These are phyloP conservation scores for Coregonus suidteri DNA, from an alignment of 2,797 vertebrate species.

Conservation along the genomic window DNA sequence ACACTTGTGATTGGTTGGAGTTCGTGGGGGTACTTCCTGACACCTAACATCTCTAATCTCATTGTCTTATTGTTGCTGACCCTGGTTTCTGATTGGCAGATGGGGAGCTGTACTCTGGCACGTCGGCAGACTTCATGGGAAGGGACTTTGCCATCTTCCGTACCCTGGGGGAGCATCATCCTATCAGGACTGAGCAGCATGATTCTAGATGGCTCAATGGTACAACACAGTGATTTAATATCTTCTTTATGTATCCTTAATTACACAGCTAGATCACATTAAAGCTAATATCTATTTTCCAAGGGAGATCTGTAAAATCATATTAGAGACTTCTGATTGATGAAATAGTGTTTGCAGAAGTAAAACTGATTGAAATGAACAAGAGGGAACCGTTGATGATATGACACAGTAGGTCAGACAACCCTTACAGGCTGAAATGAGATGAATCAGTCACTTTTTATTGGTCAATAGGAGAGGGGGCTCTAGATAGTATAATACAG, in stretches of 20 bases:
- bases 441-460: not conserved
- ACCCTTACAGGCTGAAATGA: not conserved
- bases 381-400: not conserved
- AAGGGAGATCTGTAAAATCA: too few relatives aligned
- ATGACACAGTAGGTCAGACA: not conserved
- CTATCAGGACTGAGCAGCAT: slow-evolving; percentile 94
- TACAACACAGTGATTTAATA: slow-evolving; percentile 53
- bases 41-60: not conserved
- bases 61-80: slow-evolving; percentile 42
- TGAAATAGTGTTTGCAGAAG: not conserved
- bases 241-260: not conserved
- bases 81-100: slow-evolving; percentile 71
- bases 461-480: not conserved
- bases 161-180: slow-evolving; percentile 92
- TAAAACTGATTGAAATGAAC: not conserved
- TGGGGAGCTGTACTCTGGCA: slow-evolving; percentile 93
- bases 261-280: not conserved
- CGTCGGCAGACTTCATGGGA: slow-evolving; percentile 96
- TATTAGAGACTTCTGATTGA: not conserved
- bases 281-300: not conserved
- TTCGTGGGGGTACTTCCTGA: not conserved
- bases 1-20: slow-evolving; percentile 33
- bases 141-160: slow-evolving; percentile 96
- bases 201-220: slow-evolving; percentile 96
- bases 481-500: not conserved